These are phyloP conservation scores for Apis florea DNA, from an alignment of 1,140 invertebrate genomes.

Conservation along the genomic window DNA sequence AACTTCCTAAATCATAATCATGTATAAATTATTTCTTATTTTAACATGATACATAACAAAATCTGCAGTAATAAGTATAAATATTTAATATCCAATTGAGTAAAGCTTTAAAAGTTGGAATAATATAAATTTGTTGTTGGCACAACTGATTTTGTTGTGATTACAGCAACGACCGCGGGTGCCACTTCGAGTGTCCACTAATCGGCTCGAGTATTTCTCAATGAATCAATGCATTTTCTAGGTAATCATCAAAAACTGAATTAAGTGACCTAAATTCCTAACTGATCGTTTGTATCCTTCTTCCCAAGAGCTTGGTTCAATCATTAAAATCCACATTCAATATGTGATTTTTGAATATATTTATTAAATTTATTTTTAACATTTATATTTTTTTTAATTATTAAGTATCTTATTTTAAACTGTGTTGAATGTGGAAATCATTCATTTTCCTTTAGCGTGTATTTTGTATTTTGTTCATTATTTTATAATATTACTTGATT, in stretches of 20 bases:
- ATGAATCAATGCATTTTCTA: slow-evolving; percentile 80
- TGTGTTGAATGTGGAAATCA: slow-evolving; percentile 61
- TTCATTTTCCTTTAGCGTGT: slow-evolving; percentile 49
- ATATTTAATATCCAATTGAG: slow-evolving; percentile 43
- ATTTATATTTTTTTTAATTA: slow-evolving; percentile 11
- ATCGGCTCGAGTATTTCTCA: slow-evolving; percentile 80
- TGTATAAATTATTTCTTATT: slow-evolving; percentile 1
- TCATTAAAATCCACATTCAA: slow-evolving; percentile 61
- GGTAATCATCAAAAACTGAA: slow-evolving; percentile 80
- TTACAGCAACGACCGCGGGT: slow-evolving; percentile 79
- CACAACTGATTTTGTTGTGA: slow-evolving; percentile 82
- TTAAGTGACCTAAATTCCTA: slow-evolving; percentile 75
- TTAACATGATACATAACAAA: background rate
- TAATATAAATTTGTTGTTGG: slow-evolving; percentile 77
- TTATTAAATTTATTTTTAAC: background rate
- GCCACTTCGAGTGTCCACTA: slow-evolving; percentile 79
- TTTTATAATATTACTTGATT: slow-evolving; percentile 51
- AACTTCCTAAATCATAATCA: slow-evolving; percentile 9
- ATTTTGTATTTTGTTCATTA: slow-evolving; percentile 57
- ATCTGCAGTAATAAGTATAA: slow-evolving; percentile 17
- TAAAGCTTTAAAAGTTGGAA: slow-evolving; percentile 51
- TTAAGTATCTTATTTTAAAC: background rate
- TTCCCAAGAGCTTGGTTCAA: slow-evolving; percentile 58
- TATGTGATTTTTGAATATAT: slow-evolving; percentile 26
- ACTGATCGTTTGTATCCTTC: slow-evolving; percentile 66